A percentile compares a stretch with the other conserved stretches of the same genome.
Conservation (phyloP, 2,888 invertebrate species). For the Lasioglossum vierecki region DNA sequence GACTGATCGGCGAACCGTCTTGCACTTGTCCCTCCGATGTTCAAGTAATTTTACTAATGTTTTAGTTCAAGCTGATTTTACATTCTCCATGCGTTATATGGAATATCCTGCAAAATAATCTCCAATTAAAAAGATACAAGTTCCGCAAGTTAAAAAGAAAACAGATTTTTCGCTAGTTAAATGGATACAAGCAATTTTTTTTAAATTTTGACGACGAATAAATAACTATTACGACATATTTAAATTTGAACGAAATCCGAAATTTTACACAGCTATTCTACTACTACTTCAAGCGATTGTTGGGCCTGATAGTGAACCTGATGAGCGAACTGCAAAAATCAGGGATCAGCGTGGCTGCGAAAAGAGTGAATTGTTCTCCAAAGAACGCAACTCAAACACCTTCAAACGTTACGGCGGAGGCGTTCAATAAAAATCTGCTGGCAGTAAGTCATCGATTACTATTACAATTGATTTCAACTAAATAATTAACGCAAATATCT, state of each 20-base stretch:
- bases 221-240: too few relatives aligned
- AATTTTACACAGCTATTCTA: slow-evolving; percentile 68
- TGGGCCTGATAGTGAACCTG: slow-evolving; percentile 71
- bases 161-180: too few relatives aligned
- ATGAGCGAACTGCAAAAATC: slow-evolving; percentile 74
- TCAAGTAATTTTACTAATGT: slow-evolving; percentile 82
- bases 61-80: too few relatives aligned
- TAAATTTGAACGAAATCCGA: too few relatives aligned
- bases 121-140: too few relatives aligned
- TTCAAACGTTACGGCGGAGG: slow-evolving; percentile 67
- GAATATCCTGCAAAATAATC: too few relatives aligned
- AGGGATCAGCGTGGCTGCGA: slow-evolving; percentile 70
- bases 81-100: too few relatives aligned
- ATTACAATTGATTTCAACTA: background rate
- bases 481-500: background rate
- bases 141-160: too few relatives aligned
- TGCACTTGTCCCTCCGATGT: slow-evolving; percentile 86
- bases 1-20: slow-evolving; percentile 83
- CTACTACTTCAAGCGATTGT: slow-evolving; percentile 74
- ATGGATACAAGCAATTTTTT: too few relatives aligned
- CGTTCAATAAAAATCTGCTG: slow-evolving; percentile 72
- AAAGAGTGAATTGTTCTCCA: slow-evolving; percentile 66
- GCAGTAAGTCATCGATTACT: slow-evolving; percentile 67
- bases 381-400: slow-evolving; percentile 16
- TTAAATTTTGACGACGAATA: too few relatives aligned